Conservation (phyloP, 2,797 vertebrate genomes). For the Garrulus glandarius region DNA sequence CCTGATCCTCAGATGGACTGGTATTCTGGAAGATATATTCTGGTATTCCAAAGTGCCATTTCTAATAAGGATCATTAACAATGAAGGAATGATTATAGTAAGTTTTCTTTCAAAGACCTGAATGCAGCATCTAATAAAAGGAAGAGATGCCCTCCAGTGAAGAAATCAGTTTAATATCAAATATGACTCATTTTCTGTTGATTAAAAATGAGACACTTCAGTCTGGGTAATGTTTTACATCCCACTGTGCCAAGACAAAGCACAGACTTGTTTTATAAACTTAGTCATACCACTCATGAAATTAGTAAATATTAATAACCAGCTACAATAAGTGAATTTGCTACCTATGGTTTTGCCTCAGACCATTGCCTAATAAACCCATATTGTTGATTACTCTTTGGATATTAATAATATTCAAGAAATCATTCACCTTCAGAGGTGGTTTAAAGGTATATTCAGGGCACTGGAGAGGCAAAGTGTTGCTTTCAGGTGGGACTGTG, state of each 20-base stretch:
- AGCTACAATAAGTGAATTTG: background rate
- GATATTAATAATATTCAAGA: background rate
- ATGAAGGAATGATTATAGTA: background rate
- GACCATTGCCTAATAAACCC: background rate
- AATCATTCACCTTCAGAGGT: background rate
- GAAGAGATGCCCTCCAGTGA: background rate
- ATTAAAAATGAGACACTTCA: background rate
- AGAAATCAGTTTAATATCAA: background rate
- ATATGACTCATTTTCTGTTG: background rate
- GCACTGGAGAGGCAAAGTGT: background rate
- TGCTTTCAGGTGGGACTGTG: background rate
- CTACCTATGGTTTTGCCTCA: background rate
- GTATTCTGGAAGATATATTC: background rate
- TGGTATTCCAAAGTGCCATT: background rate
- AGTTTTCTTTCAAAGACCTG: background rate
- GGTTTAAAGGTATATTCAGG: background rate
- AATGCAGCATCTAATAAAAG: background rate
- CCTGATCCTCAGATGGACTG: background rate
- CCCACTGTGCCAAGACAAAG: slow-evolving; percentile 4
- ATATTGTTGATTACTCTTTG: background rate
- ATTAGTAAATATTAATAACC: background rate
- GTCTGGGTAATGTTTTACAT: background rate
- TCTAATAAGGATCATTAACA: background rate
- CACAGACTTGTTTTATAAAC: background rate
- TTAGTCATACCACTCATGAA: background rate